Conservation (phyloP, 1,140 invertebrate genomes). For the Heterodera schachtii region DNA sequence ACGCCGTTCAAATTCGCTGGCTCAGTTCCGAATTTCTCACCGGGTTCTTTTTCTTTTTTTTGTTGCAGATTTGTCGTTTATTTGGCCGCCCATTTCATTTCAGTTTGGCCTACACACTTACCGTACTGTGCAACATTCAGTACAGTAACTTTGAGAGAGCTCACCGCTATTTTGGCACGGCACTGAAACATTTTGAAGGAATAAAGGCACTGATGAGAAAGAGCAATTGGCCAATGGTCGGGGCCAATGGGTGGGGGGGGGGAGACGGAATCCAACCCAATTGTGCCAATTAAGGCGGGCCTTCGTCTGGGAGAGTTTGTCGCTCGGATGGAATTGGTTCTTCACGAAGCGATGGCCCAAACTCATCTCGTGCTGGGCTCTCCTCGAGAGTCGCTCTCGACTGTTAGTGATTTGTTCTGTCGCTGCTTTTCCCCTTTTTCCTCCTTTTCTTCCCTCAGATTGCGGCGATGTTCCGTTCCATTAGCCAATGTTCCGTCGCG, state of each 20-base stretch:
- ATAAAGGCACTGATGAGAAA: constrained; percentile 41
- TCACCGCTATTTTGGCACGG: constrained; percentile 43
- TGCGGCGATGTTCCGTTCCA: constrained; percentile 7
- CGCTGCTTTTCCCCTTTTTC: no score
- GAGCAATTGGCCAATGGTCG: constrained; percentile 41
- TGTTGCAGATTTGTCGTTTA: no score
- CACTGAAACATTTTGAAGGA: constrained; percentile 50
- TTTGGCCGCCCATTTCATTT: no score
- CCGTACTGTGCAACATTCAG: constrained; percentile 49
- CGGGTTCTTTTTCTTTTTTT: neutral
- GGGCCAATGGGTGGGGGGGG: neutral
- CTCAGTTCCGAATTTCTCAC: constrained; percentile 47
- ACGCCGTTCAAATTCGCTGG: constrained; percentile 34
- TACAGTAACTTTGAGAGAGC: constrained; percentile 46
- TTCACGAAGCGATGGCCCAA: constrained; percentile 46
- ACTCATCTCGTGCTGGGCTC: constrained; percentile 43
- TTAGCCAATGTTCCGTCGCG: neutral
- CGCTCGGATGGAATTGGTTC: constrained; percentile 37
- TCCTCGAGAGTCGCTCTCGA: constrained; percentile 41
- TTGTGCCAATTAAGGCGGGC: neutral
- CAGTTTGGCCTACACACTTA: constrained; percentile 46
- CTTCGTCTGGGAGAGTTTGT: constrained; percentile 32
- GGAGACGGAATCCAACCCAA: neutral
- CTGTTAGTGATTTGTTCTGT: constrained; percentile 30
- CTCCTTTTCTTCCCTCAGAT: constrained; percentile 1